A percentile compares a stretch with the other conserved stretches of the same genome.
Conservation (phyloP, 2,113 vertebrate genomes). For the Corvus hawaiiensis region DNA sequence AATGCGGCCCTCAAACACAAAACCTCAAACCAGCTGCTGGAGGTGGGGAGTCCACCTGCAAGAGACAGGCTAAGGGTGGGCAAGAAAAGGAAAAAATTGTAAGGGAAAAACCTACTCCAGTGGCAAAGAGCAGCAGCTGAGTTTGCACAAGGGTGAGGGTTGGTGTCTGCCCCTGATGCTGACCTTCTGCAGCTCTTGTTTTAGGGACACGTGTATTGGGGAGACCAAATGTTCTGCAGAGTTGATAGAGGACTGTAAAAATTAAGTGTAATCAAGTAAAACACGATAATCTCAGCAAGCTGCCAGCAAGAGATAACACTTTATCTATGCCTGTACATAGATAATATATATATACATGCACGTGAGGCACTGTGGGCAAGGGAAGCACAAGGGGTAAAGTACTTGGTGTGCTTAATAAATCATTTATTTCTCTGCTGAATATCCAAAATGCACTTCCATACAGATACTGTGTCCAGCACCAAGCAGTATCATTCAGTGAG, state of each 20-base stretch:
- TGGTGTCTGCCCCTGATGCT: background rate
- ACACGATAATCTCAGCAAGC: background rate
- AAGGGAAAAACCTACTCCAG: background rate
- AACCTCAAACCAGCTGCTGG: accelerated
- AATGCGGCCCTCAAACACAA: background rate
- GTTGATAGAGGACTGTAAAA: background rate
- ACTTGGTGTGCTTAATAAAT: background rate
- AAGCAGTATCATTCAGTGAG: background rate
- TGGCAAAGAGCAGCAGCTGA: background rate
- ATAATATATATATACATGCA: accelerated
- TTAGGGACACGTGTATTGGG: background rate
- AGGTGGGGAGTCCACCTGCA: accelerated
- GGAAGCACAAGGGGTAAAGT: background rate
- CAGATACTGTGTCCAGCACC: background rate
- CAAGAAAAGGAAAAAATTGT: accelerated
- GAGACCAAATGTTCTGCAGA: background rate
- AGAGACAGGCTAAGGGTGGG: background rate
- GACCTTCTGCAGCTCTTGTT: background rate
- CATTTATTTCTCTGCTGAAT: background rate
- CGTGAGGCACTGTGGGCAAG: background rate
- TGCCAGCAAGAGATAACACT: background rate
- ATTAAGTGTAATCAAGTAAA: background rate
- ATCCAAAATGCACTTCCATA: background rate
- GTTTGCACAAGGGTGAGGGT: background rate
- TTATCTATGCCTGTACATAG: background rate